Evolutionary conservation across 2,113 vertebrate genomes (phyloP).

Genomic region (Cryptoleucopteryx plumbea): DNA sequence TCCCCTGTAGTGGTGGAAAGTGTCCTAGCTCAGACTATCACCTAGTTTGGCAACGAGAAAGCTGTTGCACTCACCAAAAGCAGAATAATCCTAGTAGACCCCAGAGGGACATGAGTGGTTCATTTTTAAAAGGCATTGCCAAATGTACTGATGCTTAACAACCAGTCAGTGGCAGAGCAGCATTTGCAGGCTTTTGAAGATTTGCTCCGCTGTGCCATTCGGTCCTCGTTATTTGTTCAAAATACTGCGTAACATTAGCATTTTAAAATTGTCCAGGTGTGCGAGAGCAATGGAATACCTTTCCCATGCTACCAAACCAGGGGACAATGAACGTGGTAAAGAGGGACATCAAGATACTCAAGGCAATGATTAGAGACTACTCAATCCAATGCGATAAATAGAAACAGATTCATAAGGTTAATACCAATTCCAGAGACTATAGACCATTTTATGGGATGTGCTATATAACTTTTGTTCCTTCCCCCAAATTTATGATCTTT

Average conservation of each 20-base stretch:
- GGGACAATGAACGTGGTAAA: not conserved
- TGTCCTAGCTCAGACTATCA: not conserved
- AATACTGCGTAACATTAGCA: not conserved
- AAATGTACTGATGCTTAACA: not conserved
- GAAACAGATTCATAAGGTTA: constrained; percentile 8
- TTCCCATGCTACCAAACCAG: not conserved
- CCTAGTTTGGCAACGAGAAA: not conserved
- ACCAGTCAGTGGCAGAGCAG: not conserved
- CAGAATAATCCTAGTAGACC: not conserved
- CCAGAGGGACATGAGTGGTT: accelerated
- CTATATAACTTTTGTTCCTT: not conserved
- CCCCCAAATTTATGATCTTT: not conserved
- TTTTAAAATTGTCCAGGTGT: not conserved
- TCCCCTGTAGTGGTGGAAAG: not conserved
- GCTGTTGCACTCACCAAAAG: not conserved
- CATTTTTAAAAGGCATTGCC: not conserved
- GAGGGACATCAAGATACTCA: not conserved
- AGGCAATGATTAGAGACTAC: not conserved
- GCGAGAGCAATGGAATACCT: not conserved
- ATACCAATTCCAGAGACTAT: not conserved
- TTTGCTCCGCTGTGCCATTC: not conserved
- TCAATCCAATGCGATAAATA: not conserved
- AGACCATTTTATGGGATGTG: not conserved
- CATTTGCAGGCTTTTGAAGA: not conserved
- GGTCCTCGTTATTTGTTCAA: not conserved